Conservation (phyloP, 2,888 invertebrate genomes). For the Toxonevra muliebris region DNA sequence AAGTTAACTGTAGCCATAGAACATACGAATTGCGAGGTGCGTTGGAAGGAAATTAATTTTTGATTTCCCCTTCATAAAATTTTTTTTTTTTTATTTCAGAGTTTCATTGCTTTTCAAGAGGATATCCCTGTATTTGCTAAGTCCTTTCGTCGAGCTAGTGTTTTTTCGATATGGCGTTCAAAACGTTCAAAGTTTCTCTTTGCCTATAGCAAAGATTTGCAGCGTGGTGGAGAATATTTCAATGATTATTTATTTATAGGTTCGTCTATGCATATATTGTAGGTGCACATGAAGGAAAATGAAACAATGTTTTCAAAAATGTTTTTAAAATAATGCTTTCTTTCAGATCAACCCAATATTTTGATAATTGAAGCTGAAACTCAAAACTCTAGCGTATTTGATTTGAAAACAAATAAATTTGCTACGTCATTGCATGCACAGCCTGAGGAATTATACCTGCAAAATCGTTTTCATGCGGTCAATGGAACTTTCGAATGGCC, state of each 20-base stretch:
- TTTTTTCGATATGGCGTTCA: constrained; percentile 53
- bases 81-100: constrained; percentile 23
- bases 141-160: constrained; percentile 50
- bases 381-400: constrained; percentile 44
- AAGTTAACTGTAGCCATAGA: constrained; percentile 39
- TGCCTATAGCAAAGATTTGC: constrained; percentile 44
- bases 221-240: constrained; percentile 36
- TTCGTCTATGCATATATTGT: constrained; percentile 26
- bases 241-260: constrained; percentile 48
- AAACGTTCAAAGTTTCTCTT: constrained; percentile 50
- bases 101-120: constrained; percentile 54
- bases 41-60: neutral
- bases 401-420: constrained; percentile 56
- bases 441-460: constrained; percentile 39
- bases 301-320: neutral
- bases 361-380: constrained; percentile 48
- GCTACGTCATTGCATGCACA: constrained; percentile 44
- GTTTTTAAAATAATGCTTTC: constrained; percentile 12
- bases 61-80: neutral
- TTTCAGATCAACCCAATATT: constrained; percentile 56
- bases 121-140: constrained; percentile 51
- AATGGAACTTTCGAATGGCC: constrained; percentile 22
- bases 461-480: constrained; percentile 47
- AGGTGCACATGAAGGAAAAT: neutral
- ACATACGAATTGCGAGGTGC: constrained; percentile 40